Evolutionary conservation across 2,888 invertebrate species (phyloP), one percentile per base, ranked within the genome.

Genomic region (Diarsia rubi): DNA sequence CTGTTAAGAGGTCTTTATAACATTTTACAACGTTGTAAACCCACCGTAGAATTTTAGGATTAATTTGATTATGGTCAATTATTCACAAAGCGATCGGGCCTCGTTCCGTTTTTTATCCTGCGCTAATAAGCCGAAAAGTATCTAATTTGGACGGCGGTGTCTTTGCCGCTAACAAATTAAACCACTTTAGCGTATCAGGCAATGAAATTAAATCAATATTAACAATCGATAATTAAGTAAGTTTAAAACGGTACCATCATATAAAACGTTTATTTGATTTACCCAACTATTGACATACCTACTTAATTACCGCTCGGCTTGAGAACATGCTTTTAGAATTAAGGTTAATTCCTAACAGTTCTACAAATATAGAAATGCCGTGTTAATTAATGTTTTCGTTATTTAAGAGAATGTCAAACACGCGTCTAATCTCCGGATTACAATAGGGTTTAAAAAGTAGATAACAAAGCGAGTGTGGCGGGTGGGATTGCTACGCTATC

Each of bases 61-160:
- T 96, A 96, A 96, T 96, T 96, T 96, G 96, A 96, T 96, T 96
- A 95, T 95, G 91, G 95, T 95, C 96, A 96, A 96, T 96, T 96
- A 96, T 95, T 95, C 95, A 96, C 94, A 94, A 95, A 94, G 93
- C 93, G 94, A 93, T 94, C 92, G 92, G 91, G 86, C 81, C 93
- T 94, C 93, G 93, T 93, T 95, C 91, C 85, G 92, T 93, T 95
- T 96, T 95, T 96, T 91, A 90, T 91, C 91, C 90, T 90, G 92
- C 94, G 94, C 94, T 96, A 96, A 96, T 96, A 96, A 96, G 96
- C 93, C 93, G 91, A 95, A 96, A 95, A 95, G 95, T 94, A 95
- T 94, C 95, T 95, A 95, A 96, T 96, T 96, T 95, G 90, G 93
- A 86, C 86, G 95, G 95, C 96, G 96, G 96, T 93, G 92, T 96